Evolutionary conservation across 2,888 invertebrate species (phyloP).

Genomic region (Ormia ochracea): DNA sequence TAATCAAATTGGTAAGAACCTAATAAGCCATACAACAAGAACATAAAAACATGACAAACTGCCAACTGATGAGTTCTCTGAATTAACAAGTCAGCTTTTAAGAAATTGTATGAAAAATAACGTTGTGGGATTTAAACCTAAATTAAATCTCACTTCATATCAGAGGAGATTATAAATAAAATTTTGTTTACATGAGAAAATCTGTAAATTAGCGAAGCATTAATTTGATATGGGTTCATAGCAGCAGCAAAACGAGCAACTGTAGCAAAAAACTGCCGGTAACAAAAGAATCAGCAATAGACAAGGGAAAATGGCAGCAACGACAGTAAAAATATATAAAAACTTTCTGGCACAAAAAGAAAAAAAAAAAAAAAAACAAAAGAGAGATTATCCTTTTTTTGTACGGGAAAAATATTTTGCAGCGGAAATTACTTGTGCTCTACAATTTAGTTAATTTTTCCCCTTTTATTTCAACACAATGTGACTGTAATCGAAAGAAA

Average conservation of each 20-base stretch:
- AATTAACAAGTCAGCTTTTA: too few species aligned
- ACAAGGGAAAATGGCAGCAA: slow-evolving; percentile 15
- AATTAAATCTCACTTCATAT: background rate
- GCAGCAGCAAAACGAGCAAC: background rate
- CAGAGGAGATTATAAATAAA: slow-evolving; percentile 14
- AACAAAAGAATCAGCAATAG: background rate
- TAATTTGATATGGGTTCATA: slow-evolving; percentile 44
- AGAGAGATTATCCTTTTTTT: too few species aligned
- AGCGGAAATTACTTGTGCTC: too few species aligned
- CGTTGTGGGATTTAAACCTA: background rate
- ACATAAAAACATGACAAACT: too few species aligned
- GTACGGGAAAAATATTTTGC: background rate
- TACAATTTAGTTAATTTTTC: too few species aligned
- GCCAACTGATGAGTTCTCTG: too few species aligned
- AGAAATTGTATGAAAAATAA: too few species aligned
- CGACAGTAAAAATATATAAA: slow-evolving; percentile 39
- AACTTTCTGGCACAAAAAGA: slow-evolving; percentile 10
- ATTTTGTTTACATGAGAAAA: background rate
- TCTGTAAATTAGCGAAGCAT: slow-evolving; percentile 43
- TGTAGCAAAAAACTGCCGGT: background rate
- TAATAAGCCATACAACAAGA: too few species aligned
- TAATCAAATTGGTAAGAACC: too few species aligned
- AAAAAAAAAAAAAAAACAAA: background rate
- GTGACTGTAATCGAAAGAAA: too few species aligned
- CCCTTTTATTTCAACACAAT: too few species aligned